Evolutionary conservation across 53 echinoderm and acorn worm species (phyloP).

Genomic region (Mesocentrotus franciscanus): DNA sequence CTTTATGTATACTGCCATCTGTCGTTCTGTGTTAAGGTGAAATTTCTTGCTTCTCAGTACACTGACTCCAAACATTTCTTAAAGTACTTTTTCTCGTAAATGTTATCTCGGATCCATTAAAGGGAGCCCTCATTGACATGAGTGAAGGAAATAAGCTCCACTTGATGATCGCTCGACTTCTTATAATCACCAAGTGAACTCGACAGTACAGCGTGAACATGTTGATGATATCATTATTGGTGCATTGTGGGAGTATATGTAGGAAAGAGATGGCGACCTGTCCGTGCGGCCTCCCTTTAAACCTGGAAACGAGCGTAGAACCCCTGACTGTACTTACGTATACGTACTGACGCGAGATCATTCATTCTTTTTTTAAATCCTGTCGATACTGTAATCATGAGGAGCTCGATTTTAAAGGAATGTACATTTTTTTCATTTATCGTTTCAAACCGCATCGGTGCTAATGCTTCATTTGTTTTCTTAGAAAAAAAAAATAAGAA

Average conservation of each 20-base stretch:
- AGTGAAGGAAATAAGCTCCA: background rate
- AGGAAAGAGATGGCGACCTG: background rate
- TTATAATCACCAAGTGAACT: background rate
- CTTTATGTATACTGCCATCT: conserved; percentile 10
- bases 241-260: background rate
- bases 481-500: conserved; percentile 44
- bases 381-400: background rate
- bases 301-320: background rate
- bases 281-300: background rate
- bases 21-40: background rate
- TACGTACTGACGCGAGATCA: background rate
- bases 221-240: conserved; percentile 16
- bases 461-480: conserved; percentile 58
- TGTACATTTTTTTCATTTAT: conserved; percentile 56
- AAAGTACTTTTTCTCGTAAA: background rate
- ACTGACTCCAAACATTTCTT: background rate
- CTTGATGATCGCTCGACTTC: background rate
- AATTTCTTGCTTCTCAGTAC: background rate
- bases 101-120: background rate
- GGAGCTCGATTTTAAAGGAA: conserved; percentile 19
- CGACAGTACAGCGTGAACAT: background rate
- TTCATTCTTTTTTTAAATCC: background rate
- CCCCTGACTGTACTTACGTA: conserved; percentile 20
- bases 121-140: background rate
- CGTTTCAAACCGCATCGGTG: conserved; percentile 57